phyloP scores from a whole-genome alignment of 2,113 vertebrate species.

The Xiphophorus hellerii region DNA sequence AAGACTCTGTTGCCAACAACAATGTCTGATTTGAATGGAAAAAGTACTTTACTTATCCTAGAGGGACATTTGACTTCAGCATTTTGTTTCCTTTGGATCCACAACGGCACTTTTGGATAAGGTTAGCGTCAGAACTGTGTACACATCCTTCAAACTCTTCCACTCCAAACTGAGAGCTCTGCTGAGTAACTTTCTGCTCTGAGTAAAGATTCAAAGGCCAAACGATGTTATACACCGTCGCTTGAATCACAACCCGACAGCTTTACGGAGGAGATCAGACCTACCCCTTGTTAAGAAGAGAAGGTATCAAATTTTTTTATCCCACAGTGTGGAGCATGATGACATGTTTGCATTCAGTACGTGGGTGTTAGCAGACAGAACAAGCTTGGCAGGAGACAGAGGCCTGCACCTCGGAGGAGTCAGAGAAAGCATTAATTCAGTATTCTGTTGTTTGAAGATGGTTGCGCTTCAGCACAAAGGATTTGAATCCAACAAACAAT shows the following conservation, averaged over 20 bases:
- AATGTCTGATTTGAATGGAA: background rate
- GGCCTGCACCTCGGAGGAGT: constrained; percentile 3
- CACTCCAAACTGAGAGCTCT: background rate
- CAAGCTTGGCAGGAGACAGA: constrained; percentile 6
- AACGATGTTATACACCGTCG: background rate
- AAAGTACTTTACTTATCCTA: background rate
- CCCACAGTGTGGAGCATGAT: background rate
- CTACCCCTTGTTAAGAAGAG: background rate
- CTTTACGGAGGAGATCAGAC: constrained; percentile 1
- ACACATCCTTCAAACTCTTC: background rate
- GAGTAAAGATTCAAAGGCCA: background rate
- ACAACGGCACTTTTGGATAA: background rate
- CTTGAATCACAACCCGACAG: background rate
- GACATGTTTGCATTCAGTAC: background rate
- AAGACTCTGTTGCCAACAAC: background rate
- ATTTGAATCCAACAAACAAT: background rate
- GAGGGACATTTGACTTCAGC: background rate
- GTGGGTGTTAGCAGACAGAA: constrained; percentile 11
- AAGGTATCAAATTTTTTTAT: background rate
- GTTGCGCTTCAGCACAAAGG: background rate
- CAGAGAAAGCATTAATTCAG: background rate
- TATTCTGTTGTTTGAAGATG: background rate
- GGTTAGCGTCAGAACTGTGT: background rate
- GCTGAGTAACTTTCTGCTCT: background rate
- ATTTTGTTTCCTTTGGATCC: background rate